phyloP scores from a whole-genome alignment of 2,797 vertebrate species.

The Pogoniulus pusillus region DNA sequence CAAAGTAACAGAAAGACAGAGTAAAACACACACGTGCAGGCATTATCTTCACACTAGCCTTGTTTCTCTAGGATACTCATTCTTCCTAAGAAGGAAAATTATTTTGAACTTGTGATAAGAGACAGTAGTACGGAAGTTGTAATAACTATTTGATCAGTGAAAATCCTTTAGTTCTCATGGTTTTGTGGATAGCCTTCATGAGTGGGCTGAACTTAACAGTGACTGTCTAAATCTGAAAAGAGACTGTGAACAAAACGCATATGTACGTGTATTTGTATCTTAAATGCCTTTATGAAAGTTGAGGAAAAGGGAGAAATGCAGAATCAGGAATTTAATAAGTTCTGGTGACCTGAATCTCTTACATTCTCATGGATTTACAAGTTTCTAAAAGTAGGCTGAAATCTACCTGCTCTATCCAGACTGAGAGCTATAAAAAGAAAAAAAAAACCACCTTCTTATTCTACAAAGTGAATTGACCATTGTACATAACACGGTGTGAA shows the following conservation, averaged over 20 bases:
- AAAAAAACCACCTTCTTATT: not conserved
- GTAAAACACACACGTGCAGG: not conserved
- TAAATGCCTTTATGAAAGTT: not conserved
- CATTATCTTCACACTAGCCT: not conserved
- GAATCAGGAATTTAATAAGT: not conserved
- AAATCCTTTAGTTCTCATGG: not conserved
- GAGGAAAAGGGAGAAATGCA: not conserved
- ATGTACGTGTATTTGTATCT: fast-evolving
- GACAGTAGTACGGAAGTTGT: not conserved
- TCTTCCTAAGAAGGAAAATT: not conserved
- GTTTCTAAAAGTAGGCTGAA: not conserved
- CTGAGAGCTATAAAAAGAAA: not conserved
- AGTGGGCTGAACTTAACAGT: not conserved
- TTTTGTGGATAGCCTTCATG: not conserved
- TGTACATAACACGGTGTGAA: not conserved
- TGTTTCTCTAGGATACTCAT: not conserved
- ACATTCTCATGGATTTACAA: not conserved
- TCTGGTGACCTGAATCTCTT: not conserved
- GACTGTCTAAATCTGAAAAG: not conserved
- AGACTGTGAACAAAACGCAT: not conserved
- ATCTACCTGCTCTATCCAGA: not conserved
- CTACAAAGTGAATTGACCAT: not conserved
- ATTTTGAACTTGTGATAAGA: not conserved
- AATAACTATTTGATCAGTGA: not conserved
- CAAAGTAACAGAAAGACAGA: not conserved